Evolutionary conservation across 2,888 invertebrate species (phyloP).

Genomic region (Rhagonycha lutea): DNA sequence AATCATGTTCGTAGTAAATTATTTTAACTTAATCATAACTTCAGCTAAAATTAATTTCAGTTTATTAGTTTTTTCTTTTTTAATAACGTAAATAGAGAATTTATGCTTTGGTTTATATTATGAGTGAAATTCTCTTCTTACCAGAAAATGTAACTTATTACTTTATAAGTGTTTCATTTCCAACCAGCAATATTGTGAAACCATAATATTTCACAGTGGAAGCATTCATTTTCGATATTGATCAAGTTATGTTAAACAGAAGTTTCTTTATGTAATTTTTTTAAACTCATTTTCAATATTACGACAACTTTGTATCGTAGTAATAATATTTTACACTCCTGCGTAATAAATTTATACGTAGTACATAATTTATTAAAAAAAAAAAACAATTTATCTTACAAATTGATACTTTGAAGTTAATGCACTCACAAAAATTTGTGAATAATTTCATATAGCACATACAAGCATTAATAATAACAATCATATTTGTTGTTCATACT

Average conservation of each 20-base stretch:
- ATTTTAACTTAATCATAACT: not conserved
- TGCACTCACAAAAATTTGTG: not conserved
- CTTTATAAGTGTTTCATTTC: constrained; percentile 16
- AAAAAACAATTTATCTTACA: no score
- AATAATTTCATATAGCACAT: not conserved
- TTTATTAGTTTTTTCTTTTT: not conserved
- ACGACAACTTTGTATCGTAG: constrained; percentile 16
- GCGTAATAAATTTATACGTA: not conserved
- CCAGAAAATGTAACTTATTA: constrained; percentile 7
- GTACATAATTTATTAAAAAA: not conserved
- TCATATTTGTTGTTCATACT: not conserved
- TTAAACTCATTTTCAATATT: constrained; percentile 22
- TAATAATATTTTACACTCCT: constrained; percentile 7
- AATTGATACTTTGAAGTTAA: not conserved
- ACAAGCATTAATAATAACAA: not conserved
- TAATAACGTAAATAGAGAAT: not conserved
- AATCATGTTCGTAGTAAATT: not conserved
- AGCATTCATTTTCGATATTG: constrained; percentile 30
- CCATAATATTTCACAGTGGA: constrained; percentile 20
- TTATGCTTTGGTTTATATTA: not conserved
- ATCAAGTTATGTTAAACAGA: constrained; percentile 33
- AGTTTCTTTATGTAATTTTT: constrained; percentile 28
- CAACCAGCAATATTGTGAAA: constrained; percentile 7
- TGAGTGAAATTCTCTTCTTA: not conserved
- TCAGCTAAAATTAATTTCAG: not conserved